A percentile compares a stretch with the other conserved stretches of the same genome.
Evolutionary conservation across 2,113 vertebrate genomes (phyloP).

Genomic region (Petromus typicus): DNA sequence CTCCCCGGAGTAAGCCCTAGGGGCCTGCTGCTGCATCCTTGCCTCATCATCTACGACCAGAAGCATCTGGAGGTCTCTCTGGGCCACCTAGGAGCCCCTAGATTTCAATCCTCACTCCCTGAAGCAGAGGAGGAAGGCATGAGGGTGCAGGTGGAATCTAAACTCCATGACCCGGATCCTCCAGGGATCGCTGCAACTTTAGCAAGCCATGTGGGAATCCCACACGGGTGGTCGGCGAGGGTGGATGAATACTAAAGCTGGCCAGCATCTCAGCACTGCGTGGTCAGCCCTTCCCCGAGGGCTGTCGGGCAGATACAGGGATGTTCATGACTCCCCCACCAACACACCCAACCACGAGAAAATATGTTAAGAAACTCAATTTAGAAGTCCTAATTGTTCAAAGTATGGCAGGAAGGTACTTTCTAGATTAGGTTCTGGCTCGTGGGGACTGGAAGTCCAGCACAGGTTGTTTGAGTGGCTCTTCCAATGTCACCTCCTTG

Average conservation of each 20-base stretch:
- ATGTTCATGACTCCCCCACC: background rate
- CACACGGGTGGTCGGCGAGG: background rate
- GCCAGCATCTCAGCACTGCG: background rate
- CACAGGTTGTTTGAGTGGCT: background rate
- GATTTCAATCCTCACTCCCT: background rate
- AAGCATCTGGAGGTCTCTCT: background rate
- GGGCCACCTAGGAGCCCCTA: background rate
- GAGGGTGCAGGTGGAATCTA: background rate
- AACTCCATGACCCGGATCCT: background rate
- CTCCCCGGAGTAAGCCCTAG: background rate
- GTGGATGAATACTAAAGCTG: background rate
- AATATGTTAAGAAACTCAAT: constrained; percentile 20
- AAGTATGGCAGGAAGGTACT: background rate
- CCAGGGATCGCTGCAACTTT: background rate
- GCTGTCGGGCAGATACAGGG: background rate
- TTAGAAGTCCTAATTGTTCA: constrained; percentile 6
- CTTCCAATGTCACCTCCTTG: constrained; percentile 25
- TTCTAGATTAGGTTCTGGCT: background rate
- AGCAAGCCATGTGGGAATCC: background rate
- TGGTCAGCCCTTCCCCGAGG: background rate
- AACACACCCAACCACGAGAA: background rate
- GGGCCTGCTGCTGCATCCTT: background rate
- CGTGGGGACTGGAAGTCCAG: background rate
- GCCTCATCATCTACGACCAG: background rate
- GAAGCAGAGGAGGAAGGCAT: background rate